These are phyloP conservation scores for Okapia johnstoni DNA, from an alignment of 2,113 vertebrate species.

Conservation along the genomic window DNA sequence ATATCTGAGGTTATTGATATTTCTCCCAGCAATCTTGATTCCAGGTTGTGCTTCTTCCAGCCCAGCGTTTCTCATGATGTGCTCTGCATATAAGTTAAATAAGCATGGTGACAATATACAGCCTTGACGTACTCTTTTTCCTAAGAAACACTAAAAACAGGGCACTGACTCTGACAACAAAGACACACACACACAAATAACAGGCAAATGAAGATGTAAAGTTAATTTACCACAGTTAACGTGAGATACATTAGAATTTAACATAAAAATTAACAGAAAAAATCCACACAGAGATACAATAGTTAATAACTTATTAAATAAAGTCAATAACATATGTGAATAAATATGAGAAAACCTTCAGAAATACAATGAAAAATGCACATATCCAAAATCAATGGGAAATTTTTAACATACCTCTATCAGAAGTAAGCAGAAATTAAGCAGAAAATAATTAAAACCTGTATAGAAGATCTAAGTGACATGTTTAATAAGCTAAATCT, in stretches of 20 bases:
- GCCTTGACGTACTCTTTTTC: no score
- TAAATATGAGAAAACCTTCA: neutral
- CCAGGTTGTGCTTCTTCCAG: no score
- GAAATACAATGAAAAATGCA: neutral
- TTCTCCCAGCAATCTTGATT: no score
- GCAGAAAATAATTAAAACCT: neutral
- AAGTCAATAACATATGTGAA: neutral
- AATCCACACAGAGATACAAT: neutral
- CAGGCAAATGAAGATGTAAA: neutral
- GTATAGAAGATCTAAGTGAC: neutral
- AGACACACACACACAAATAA: neutral
- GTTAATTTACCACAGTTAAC: neutral
- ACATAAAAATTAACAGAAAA: neutral
- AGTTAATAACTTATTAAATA: neutral
- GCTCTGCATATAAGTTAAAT: no score
- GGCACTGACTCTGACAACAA: neutral
- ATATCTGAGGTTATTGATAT: no score
- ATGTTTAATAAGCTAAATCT: neutral
- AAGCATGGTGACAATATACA: no score
- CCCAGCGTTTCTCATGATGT: no score
- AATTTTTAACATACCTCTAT: neutral
- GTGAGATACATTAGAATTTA: neutral
- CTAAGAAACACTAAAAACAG: neutral
- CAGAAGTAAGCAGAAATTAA: neutral
- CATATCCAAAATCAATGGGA: neutral